Base-by-base conservation (phyloP, 2,113 vertebrate species). In the Caretta caretta region DNA sequence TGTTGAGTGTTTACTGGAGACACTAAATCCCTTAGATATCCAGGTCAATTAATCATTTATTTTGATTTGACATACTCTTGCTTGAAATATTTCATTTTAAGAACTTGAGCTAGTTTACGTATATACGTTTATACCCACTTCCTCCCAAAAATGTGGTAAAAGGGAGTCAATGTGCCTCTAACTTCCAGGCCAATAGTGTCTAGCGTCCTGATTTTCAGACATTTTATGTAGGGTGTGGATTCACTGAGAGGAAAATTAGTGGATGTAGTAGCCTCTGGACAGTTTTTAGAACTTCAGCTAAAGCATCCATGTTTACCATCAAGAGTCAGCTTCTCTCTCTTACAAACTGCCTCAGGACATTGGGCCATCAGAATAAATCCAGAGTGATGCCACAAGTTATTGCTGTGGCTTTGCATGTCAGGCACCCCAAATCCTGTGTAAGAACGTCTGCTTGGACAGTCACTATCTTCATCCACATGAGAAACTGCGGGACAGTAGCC, bases 41-140 rank as follows among this genome's bases (percentile, higher is more conserved):
- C n/a, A 81, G 24, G 17, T 75, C 57, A 90, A 76, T 84, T 38
- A 89, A 76, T 93, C 19, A 62, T 94, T 95, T 90, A 84, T 95
- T 97, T 92, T 79, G 59, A 78, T 86, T 29, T 87, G 65, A 86
- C 57, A 69, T 88, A 12, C 14, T 84, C 86, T 65, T 93, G 49
- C 75, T 87, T 87, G 85, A 96, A 88, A 24, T 19, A 17, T 92
- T 91, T 96, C 3, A 4, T 53, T 91, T 72, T 86, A 57, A 29
- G 88, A 87, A 65, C 2, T 86, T 87, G 16, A 49, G 0, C 48
- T 83, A 11, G 8, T 54, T 89, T 85, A 17, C 94, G 92, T 82
- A 10, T 1, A 1, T 35, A 42, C 38, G 11, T 62, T 75, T 88
- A 84, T 38, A 54, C 79, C 17, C 13, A 76, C 22, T 53, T 91